phyloP scores from a whole-genome alignment of 2,797 vertebrate species.

The Syngnathus rostellatus region DNA sequence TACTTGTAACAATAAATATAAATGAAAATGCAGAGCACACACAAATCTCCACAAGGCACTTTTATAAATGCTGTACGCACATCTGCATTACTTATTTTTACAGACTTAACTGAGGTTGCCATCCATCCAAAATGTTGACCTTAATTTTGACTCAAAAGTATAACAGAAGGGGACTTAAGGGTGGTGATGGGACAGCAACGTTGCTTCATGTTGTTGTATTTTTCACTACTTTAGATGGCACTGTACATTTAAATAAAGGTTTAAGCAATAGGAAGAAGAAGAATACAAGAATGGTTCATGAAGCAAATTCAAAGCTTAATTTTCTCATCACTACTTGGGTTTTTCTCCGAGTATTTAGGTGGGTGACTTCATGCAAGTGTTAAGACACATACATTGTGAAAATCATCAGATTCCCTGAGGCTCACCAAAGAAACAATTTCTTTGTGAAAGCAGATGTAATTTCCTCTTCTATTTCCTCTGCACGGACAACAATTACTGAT shows the following conservation, averaged over 20 bases:
- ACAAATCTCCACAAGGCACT: background rate
- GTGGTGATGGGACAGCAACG: too few species aligned
- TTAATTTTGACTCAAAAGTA: background rate
- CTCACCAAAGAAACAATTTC: conserved; percentile 56
- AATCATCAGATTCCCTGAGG: conserved; percentile 48
- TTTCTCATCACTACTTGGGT: too few species aligned
- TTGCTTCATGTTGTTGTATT: too few species aligned
- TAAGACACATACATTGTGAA: conserved; percentile 16
- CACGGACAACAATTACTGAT: conserved; percentile 58
- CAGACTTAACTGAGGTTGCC: too few species aligned
- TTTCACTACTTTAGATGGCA: too few species aligned
- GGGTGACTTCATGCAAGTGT: conserved; percentile 18
- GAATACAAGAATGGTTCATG: too few species aligned
- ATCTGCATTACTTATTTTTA: too few species aligned
- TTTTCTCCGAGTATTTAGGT: background rate
- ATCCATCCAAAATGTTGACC: background rate
- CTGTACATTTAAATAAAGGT: too few species aligned
- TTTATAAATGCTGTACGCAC: background rate
- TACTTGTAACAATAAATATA: background rate
- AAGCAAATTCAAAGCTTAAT: too few species aligned
- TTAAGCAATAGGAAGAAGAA: too few species aligned
- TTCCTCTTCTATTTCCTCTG: conserved; percentile 62
- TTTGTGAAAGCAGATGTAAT: conserved; percentile 59
- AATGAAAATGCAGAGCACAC: background rate
- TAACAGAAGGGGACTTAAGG: background rate